phyloP scores from a whole-genome alignment of 2,113 vertebrate species.

The Vireo altiloquus region DNA sequence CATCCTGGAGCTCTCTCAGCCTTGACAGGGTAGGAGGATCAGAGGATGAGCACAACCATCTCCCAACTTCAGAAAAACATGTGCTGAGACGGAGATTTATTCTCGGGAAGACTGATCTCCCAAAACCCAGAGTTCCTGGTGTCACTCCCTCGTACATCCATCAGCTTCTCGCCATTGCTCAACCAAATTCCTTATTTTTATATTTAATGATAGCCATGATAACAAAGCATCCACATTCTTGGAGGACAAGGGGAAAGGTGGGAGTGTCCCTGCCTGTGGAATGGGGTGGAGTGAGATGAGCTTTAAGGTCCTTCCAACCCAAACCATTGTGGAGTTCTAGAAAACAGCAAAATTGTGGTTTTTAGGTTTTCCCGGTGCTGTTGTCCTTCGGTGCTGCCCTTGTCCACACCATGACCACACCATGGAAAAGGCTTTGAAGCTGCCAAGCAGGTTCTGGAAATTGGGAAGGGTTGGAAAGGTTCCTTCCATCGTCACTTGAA shows the following conservation, averaged over 20 bases:
- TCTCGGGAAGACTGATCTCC: neutral
- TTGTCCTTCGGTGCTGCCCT: neutral
- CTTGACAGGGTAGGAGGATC: neutral
- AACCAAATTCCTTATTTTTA: neutral
- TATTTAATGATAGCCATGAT: neutral
- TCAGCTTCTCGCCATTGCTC: neutral
- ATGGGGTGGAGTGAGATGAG: neutral
- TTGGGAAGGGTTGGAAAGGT: neutral
- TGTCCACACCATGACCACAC: neutral
- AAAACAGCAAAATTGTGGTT: accelerated
- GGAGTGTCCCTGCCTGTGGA: neutral
- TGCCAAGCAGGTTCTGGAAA: neutral
- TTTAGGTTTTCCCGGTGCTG: neutral
- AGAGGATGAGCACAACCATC: neutral
- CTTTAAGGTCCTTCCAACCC: neutral
- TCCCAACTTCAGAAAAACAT: neutral
- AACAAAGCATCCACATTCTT: neutral
- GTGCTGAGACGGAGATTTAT: neutral
- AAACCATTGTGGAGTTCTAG: neutral
- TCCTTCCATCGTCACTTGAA: neutral
- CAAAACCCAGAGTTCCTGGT: neutral
- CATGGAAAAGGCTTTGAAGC: neutral
- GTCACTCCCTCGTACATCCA: neutral
- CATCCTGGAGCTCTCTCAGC: neutral
- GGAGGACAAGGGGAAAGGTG: neutral